A percentile compares a stretch with the other conserved stretches of the same genome.
Conservation (phyloP, 2,797 vertebrate species). For the Gobionotothen gibberifrons region DNA sequence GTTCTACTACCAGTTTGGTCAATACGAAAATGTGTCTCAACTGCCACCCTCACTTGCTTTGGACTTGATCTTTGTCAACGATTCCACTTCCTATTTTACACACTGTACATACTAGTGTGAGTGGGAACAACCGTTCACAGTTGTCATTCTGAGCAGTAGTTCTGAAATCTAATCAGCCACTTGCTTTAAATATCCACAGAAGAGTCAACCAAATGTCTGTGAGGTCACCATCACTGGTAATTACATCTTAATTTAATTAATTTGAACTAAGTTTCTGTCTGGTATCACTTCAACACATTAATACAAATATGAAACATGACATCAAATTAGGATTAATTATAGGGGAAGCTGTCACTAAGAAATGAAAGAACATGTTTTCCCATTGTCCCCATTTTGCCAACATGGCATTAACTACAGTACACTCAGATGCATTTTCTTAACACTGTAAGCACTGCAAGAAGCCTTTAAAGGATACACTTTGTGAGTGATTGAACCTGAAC, state of each 20-base stretch:
- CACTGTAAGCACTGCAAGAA: neutral
- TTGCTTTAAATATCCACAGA: neutral
- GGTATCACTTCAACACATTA: neutral
- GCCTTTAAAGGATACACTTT: neutral
- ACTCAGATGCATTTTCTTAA: neutral
- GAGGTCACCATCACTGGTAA: neutral
- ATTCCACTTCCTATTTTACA: too few relatives aligned
- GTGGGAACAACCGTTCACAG: neutral
- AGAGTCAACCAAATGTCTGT: neutral
- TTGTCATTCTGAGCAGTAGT: neutral
- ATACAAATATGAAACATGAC: neutral
- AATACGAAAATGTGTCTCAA: too few relatives aligned
- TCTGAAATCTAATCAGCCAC: neutral
- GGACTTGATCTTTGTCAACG: too few relatives aligned
- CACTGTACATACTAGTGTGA: too few relatives aligned
- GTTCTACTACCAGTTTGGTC: too few relatives aligned
- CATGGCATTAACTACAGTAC: neutral
- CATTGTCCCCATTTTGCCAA: neutral
- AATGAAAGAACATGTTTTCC: neutral
- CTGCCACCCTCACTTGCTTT: too few relatives aligned
- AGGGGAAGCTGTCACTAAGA: neutral
- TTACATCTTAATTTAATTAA: neutral
- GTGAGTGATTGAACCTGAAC: neutral
- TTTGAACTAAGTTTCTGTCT: neutral
- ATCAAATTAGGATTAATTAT: neutral